These are phyloP conservation scores for Ptychoptera contaminata DNA, from an alignment of 2,888 invertebrate genomes.

Conservation along the genomic window DNA sequence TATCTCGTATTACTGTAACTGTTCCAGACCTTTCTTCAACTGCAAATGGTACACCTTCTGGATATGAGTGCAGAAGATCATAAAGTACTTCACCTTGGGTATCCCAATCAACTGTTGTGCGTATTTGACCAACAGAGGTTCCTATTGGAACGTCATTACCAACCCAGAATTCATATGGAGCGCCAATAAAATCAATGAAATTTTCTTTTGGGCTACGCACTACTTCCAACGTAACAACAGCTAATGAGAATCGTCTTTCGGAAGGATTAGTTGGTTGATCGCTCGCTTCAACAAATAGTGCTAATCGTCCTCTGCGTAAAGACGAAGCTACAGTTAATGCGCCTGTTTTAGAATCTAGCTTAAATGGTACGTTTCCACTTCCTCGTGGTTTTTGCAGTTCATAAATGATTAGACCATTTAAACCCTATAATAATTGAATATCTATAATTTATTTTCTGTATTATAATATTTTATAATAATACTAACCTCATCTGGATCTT, in stretches of 20 bases:
- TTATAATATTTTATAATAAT: no score
- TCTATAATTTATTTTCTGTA: no score
- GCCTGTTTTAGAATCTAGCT: slow-evolving; percentile 55
- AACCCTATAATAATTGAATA: slow-evolving; percentile 13
- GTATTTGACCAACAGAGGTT: slow-evolving; percentile 72
- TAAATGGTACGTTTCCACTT: slow-evolving; percentile 49
- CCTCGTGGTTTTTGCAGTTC: slow-evolving; percentile 54
- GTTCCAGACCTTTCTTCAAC: slow-evolving; percentile 79
- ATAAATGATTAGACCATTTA: slow-evolving; percentile 59
- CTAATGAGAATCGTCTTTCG: slow-evolving; percentile 63
- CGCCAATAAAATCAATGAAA: slow-evolving; percentile 63
- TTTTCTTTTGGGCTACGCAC: slow-evolving; percentile 34
- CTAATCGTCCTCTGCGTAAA: slow-evolving; percentile 53
- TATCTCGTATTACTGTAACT: slow-evolving; percentile 65
- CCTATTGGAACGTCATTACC: slow-evolving; percentile 73
- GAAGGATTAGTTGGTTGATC: slow-evolving; percentile 74
- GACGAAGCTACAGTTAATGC: slow-evolving; percentile 47
- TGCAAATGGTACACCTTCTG: slow-evolving; percentile 86
- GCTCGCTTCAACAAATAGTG: slow-evolving; percentile 68
- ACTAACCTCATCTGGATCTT: slow-evolving; percentile 51
- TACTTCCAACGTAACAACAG: slow-evolving; percentile 72
- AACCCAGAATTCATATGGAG: slow-evolving; percentile 83
- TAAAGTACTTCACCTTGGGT: slow-evolving; percentile 47
- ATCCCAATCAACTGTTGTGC: slow-evolving; percentile 55
- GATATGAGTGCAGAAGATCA: slow-evolving; percentile 69